phyloP scores from a whole-genome alignment of 2,113 vertebrate genomes.

The Pyxicephalus adspersus region DNA sequence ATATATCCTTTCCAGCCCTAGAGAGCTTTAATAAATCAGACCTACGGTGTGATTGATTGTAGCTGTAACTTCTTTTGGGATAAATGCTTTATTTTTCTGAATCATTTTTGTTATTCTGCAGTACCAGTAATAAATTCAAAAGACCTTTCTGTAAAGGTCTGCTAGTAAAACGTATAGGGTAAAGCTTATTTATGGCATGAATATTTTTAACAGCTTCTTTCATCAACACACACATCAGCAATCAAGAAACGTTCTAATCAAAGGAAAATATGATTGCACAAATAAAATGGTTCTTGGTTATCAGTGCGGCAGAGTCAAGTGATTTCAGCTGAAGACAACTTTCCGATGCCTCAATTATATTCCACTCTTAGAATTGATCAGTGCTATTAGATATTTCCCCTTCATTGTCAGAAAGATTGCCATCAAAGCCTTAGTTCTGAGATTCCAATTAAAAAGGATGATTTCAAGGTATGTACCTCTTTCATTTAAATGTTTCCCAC shows the following conservation, averaged over 20 bases:
- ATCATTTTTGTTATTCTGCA: too few relatives aligned
- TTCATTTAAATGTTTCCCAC: too few relatives aligned
- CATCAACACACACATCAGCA: slow-evolving; percentile 49
- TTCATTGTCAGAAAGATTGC: neutral
- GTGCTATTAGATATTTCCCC: slow-evolving; percentile 12
- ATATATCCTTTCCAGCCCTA: too few relatives aligned
- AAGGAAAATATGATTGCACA: slow-evolving; percentile 53
- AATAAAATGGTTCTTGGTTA: slow-evolving; percentile 55
- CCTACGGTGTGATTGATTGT: too few relatives aligned
- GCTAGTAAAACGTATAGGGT: slow-evolving; percentile 15
- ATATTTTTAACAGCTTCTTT: slow-evolving; percentile 51
- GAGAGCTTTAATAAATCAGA: too few relatives aligned
- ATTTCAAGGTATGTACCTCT: too few relatives aligned
- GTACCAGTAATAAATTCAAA: too few relatives aligned
- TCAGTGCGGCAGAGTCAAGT: slow-evolving; percentile 48
- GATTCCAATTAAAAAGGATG: neutral
- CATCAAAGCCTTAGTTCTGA: neutral
- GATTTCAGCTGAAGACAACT: slow-evolving; percentile 34
- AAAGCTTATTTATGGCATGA: slow-evolving; percentile 30
- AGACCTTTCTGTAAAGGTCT: neutral
- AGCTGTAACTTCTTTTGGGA: too few relatives aligned
- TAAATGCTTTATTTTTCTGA: too few relatives aligned
- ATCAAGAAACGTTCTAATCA: slow-evolving; percentile 61
- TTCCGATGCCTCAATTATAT: slow-evolving; percentile 18
- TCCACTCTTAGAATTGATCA: slow-evolving; percentile 6